phyloP scores from a whole-genome alignment of 2,888 invertebrate species.

The Agrotis exclamationis region DNA sequence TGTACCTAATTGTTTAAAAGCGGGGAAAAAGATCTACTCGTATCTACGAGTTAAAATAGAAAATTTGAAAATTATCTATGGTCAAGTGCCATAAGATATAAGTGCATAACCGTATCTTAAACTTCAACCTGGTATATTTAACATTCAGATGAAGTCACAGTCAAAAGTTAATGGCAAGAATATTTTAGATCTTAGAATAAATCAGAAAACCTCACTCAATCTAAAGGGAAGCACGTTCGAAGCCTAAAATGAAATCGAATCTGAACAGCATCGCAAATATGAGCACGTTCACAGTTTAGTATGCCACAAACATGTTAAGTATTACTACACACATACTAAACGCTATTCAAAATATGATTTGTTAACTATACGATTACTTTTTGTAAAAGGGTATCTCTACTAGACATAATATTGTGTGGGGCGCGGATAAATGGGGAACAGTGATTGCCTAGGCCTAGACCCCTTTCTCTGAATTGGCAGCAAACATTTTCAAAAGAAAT shows the following conservation, averaged over 20 bases:
- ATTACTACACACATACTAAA: conserved; percentile 20
- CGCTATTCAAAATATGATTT: conserved; percentile 4
- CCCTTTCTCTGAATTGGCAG: neutral
- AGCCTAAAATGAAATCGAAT: conserved; percentile 38
- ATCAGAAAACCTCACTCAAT: neutral
- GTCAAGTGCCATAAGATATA: too few species aligned
- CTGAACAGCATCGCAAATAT: conserved; percentile 41
- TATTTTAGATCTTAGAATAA: neutral
- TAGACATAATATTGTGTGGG: neutral
- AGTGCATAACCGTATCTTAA: too few species aligned
- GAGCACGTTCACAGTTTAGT: conserved; percentile 29
- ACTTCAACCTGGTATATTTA: too few species aligned
- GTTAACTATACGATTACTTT: neutral
- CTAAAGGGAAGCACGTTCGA: conserved; percentile 8
- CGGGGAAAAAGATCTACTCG: too few species aligned
- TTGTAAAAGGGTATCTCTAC: neutral
- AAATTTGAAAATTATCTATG: too few species aligned
- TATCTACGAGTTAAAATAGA: too few species aligned
- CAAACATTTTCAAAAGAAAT: too few species aligned
- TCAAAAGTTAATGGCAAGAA: neutral
- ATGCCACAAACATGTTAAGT: conserved; percentile 11
- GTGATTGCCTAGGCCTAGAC: too few species aligned
- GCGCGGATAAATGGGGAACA: neutral
- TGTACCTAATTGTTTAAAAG: too few species aligned
- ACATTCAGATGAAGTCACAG: too few species aligned